Evolutionary conservation across 2,888 invertebrate species (phyloP).

Genomic region (Galeopsomyia nigrocyanea): DNA sequence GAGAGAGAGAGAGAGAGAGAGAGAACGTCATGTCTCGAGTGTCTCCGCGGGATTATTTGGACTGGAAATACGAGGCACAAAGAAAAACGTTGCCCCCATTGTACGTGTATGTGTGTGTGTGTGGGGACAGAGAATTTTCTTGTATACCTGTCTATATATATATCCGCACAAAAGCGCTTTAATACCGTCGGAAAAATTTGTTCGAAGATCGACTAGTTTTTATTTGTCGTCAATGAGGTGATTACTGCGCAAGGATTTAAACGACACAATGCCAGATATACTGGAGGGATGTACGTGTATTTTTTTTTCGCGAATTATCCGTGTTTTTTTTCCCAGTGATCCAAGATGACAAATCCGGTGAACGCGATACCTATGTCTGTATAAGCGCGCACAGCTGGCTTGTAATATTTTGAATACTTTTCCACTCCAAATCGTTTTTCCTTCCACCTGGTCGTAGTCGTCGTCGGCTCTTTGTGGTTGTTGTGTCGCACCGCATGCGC

Average conservation of each 20-base stretch:
- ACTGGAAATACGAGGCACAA: slow-evolving; percentile 26
- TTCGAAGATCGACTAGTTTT: neutral
- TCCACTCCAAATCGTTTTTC: slow-evolving; percentile 38
- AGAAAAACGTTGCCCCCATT: neutral
- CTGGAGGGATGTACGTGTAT: no score
- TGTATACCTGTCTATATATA: slow-evolving; percentile 18
- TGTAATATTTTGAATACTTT: slow-evolving; percentile 39
- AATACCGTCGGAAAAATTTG: slow-evolving; percentile 16
- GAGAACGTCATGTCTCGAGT: neutral
- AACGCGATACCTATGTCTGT: no score
- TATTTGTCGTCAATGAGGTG: slow-evolving; percentile 39
- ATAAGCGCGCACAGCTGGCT: no score
- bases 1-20: neutral
- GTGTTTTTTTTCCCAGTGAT: neutral
- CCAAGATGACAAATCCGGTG: neutral
- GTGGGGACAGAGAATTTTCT: slow-evolving; percentile 32
- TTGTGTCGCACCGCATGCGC: neutral
- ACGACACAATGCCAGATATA: neutral
- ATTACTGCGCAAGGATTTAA: slow-evolving; percentile 25
- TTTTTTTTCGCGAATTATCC: neutral
- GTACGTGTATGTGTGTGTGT: neutral
- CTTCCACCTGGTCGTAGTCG: neutral
- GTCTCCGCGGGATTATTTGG: slow-evolving; percentile 41
- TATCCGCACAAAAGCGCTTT: neutral
- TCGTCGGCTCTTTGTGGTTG: neutral